These are phyloP conservation scores for Dolichopus griseipennis DNA, from an alignment of 2,888 invertebrate genomes.

Conservation along the genomic window DNA sequence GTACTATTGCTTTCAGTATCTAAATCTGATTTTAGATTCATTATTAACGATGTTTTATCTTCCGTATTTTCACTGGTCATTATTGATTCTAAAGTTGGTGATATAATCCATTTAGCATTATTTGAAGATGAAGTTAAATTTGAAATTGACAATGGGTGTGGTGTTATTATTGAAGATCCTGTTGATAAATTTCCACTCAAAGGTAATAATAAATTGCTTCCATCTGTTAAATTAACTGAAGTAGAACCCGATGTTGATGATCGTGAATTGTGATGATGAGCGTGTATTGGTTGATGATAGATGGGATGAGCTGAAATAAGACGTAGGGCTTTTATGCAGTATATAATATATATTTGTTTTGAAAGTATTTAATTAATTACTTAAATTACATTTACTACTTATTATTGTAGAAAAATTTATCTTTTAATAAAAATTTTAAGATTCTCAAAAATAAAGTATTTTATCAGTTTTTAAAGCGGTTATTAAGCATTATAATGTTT, in stretches of 20 bases:
- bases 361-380: background rate
- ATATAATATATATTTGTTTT: conserved; percentile 27
- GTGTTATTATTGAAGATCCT: background rate
- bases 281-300: conserved; percentile 8
- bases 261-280: conserved; percentile 10
- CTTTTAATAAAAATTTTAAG: background rate
- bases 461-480: too few relatives aligned
- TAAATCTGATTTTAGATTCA: conserved; percentile 35
- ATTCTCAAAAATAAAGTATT: too few relatives aligned
- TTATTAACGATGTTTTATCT: conserved; percentile 39
- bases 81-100: conserved; percentile 41
- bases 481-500: too few relatives aligned
- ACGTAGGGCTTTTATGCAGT: conserved; percentile 43
- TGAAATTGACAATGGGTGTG: conserved; percentile 13
- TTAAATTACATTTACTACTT: background rate
- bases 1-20: conserved; percentile 22
- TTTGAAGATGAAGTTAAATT: conserved; percentile 25
- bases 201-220: background rate
- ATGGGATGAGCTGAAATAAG: conserved; percentile 30
- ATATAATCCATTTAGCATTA: conserved; percentile 40
- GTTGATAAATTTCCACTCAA: background rate
- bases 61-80: conserved; percentile 31
- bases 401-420: background rate
- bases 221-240: background rate
- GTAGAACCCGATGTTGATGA: background rate